Evolutionary conservation across 2,888 invertebrate genomes (phyloP).

Genomic region (Agelastica alni): DNA sequence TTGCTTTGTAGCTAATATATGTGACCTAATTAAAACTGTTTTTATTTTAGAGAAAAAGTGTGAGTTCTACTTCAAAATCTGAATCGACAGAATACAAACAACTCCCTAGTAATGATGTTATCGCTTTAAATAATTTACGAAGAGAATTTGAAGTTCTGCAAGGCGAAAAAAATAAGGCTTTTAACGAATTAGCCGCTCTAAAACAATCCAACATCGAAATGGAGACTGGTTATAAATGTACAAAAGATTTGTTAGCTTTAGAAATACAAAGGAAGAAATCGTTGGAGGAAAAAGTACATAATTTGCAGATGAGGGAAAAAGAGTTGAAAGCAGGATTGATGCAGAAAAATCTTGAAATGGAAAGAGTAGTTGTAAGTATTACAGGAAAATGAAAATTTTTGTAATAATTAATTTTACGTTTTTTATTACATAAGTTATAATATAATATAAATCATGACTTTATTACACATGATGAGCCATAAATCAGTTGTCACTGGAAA

Average conservation of each 20-base stretch:
- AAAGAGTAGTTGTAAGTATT: conserved; percentile 44
- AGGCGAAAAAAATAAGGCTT: conserved; percentile 40
- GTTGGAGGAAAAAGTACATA: conserved; percentile 42
- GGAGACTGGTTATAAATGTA: conserved; percentile 45
- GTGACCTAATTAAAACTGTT: background rate
- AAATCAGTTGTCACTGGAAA: too few species aligned
- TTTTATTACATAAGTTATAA: too few species aligned
- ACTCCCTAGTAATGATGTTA: conserved; percentile 42
- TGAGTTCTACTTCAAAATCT: conserved; percentile 21
- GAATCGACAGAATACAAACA: conserved; percentile 51
- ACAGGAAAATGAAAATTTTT: too few species aligned
- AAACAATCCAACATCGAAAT: conserved; percentile 41
- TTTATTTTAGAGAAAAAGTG: conserved; percentile 8
- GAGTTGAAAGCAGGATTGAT: conserved; percentile 39
- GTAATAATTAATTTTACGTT: too few species aligned
- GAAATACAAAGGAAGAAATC: conserved; percentile 39
- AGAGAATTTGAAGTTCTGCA: conserved; percentile 38
- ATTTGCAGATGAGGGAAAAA: conserved; percentile 37
- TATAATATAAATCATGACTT: too few species aligned
- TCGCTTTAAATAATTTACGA: conserved; percentile 40
- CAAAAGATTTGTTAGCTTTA: conserved; percentile 44
- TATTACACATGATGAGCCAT: too few species aligned
- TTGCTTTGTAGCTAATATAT: conserved; percentile 17
- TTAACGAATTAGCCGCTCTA: conserved; percentile 38
- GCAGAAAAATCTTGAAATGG: conserved; percentile 41